phyloP scores from a whole-genome alignment of 2,797 vertebrate species.

The Fringilla coelebs region DNA sequence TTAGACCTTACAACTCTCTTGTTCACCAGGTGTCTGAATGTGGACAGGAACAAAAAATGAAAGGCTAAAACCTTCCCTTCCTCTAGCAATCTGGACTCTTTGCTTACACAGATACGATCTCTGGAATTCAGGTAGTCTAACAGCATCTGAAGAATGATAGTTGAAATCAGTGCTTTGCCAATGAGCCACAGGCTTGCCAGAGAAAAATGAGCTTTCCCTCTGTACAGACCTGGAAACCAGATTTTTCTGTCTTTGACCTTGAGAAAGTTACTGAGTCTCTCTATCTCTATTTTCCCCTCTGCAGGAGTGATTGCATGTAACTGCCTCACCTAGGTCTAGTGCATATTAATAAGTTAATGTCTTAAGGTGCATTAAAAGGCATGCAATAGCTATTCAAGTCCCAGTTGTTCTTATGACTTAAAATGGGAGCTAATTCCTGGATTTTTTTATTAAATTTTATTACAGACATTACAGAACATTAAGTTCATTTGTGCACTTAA shows the following conservation, averaged over 20 bases:
- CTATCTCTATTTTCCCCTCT: not conserved
- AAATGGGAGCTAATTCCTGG: conserved; percentile 3
- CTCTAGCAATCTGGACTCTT: not conserved
- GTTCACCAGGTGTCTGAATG: not conserved
- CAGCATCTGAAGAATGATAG: not conserved
- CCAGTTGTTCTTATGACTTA: not conserved
- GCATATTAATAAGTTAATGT: not conserved
- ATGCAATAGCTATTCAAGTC: not conserved
- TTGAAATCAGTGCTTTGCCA: not conserved
- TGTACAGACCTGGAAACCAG: not conserved
- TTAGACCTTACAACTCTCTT: not conserved
- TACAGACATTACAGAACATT: conserved; percentile 13
- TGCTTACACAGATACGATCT: not conserved
- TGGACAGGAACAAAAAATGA: not conserved
- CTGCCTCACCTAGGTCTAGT: not conserved
- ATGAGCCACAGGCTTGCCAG: not conserved
- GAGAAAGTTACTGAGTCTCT: not conserved
- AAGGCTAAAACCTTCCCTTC: not conserved
- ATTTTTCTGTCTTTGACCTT: conserved; percentile 23
- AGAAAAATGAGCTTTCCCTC: not conserved
- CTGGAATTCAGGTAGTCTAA: not conserved
- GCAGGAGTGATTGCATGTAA: not conserved
- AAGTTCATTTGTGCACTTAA: conserved; percentile 34
- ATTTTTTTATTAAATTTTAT: not conserved
- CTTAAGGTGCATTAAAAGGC: conserved; percentile 3